Evolutionary conservation across 1,140 invertebrate species (phyloP), one percentile per base, ranked within the genome.

Genomic region (Bradysia coprophila): DNA sequence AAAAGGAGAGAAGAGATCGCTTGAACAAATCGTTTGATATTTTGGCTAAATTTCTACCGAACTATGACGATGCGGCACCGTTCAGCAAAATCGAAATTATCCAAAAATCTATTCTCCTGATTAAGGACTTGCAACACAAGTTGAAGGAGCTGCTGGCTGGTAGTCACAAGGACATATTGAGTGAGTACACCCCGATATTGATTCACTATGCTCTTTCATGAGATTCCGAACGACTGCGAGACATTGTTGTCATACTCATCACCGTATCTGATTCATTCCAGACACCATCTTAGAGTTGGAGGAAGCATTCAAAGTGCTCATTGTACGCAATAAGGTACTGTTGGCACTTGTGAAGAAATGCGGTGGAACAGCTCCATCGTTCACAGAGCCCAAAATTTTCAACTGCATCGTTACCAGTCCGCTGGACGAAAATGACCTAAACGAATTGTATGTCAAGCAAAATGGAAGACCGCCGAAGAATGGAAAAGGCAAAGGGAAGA

Each of bases 41-140:
- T 23, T 47, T 71, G 22, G 50, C 54, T 28, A 58, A 63, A 49
- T 46, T 67, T 3, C 48, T 71, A 16, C 68, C 68, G 9, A 57
- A 58, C 39, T 60, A 67, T 51, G 63, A 68, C 48, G 61, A 64
- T 13, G 57, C 63, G 9, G 43, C 56, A 8, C 56, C 49, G 9
- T 41, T 54, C 4, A 58, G 58, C 20, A 68, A 68, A 56, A 51
- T 65, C n/a, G 62, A 65, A 32, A 65, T 68, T 31, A 44, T 69
- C 3, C 51, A 51, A 41, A 56, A 61, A 49, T 56, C 65, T 15
- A 49, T 55, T 23, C 50, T 48, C 41, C 59, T 60, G 42, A 67
- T 71, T 21, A 49, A 54, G 40, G 55, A 64, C 41, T 50, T 68
- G 4, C 58, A 67, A 49, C 49, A 54, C 41, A 60, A 66, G 50